Base-by-base conservation (phyloP, 2,888 invertebrate species). In the Sialis lutaria region DNA sequence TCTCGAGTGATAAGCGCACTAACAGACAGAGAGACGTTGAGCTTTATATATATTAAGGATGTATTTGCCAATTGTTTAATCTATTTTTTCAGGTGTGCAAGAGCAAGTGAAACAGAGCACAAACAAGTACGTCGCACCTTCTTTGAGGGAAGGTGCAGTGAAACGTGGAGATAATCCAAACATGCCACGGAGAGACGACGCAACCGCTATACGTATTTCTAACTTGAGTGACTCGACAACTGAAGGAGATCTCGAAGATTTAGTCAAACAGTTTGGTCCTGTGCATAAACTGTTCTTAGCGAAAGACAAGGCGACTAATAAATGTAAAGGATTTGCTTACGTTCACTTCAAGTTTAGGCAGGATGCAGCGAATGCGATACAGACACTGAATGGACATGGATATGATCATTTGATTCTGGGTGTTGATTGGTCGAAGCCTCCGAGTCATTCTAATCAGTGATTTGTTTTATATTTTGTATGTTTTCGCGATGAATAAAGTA, bases 361-460 rank as follows among this genome's bases (percentile, higher is more conserved):
- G 57, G 91, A 93, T 67, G 96, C 96, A 40, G 86, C 88, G 5
- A 79, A 85, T 57, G 98, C 98, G 48, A 95, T 98, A 59, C 73
- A 78, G 50, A 75, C 76, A 46, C 75, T 97, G 9, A 84, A 95
- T 60, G 95, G 95, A 1, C 86, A 89, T 62, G 95, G 96, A 51
- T 97, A 95, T 63, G 96, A 97, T 68, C 96, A 98, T 70, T 78
- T 98, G 55, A 98, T 98, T 64, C 73, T 98, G 46, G 91, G 81
- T 65, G 98, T 96, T n/a, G 96, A 97, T 69, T 97, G 96, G 96
- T 95, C 96, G 1, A 96, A 93, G 62, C 88, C 88, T 40, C 55
- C 37, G 12, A 8, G 6, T 37, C 12, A 37, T 12, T 10, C n/a
- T 37, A 37, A 37, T 37, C 37, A 37, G 2, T 37, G 12, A 37